These are phyloP conservation scores for Limnodromus scolopaceus DNA, from an alignment of 2,797 vertebrate species.

Conservation along the genomic window DNA sequence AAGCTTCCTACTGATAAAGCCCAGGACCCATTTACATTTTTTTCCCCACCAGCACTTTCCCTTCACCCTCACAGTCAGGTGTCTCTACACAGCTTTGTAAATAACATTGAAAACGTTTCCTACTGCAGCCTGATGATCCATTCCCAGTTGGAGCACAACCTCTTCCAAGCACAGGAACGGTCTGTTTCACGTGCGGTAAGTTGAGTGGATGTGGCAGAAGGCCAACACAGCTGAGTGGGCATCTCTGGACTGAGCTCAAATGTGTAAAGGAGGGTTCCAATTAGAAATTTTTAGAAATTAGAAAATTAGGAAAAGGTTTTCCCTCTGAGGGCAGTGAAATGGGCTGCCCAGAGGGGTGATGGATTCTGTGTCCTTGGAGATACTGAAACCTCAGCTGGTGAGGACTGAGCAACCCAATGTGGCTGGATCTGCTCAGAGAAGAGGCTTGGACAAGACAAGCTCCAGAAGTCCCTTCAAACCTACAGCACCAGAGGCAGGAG, in stretches of 20 bases:
- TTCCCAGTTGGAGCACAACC: neutral
- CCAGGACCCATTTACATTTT: neutral
- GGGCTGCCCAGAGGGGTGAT: neutral
- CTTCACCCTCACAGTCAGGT: neutral
- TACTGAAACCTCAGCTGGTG: neutral
- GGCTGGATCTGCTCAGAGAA: neutral
- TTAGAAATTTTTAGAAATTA: neutral
- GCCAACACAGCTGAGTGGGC: neutral
- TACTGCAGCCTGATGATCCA: neutral
- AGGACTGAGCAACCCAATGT: neutral
- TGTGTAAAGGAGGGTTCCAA: neutral
- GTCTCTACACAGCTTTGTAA: neutral
- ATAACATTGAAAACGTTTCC: neutral
- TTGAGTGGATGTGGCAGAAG: neutral
- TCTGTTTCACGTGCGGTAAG: accelerated
- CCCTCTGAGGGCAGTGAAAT: neutral
- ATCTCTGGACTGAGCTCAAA: neutral
- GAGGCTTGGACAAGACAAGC: neutral
- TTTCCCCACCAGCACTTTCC: neutral
- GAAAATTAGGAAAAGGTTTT: neutral
- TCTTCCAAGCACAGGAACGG: neutral
- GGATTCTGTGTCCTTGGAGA: neutral
- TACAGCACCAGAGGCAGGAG: neutral
- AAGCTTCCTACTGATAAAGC: neutral
- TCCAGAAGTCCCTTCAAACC: neutral